These are phyloP conservation scores for Arvicanthis niloticus DNA, from an alignment of 2,113 vertebrate species.

Conservation along the genomic window DNA sequence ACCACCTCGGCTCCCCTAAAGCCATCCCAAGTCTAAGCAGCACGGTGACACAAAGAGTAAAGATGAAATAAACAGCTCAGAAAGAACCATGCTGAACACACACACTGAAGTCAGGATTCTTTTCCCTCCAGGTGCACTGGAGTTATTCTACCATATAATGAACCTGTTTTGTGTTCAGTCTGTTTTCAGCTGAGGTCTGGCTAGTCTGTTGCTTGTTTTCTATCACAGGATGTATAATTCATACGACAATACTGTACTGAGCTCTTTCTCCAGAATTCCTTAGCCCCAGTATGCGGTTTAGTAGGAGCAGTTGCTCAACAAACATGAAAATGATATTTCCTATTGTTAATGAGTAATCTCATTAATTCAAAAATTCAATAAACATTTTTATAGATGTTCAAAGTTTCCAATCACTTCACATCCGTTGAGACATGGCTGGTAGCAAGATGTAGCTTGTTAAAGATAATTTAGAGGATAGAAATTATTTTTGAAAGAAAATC, in stretches of 20 bases:
- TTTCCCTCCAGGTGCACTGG: neutral
- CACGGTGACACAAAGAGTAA: neutral
- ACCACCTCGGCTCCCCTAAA: neutral
- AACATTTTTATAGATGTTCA: constrained; percentile 63
- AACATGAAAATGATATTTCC: constrained; percentile 67
- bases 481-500: constrained; percentile 72
- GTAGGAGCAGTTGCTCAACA: constrained; percentile 70
- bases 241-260: constrained; percentile 24
- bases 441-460: constrained; percentile 58
- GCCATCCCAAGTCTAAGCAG: neutral
- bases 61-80: neutral
- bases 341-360: constrained; percentile 65
- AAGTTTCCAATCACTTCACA: constrained; percentile 72
- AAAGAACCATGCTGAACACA: neutral
- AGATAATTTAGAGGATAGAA: constrained; percentile 10
- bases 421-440: constrained; percentile 61
- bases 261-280: constrained; percentile 62
- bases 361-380: constrained; percentile 77
- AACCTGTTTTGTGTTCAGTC: constrained; percentile 44
- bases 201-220: constrained; percentile 9
- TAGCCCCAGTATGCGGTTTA: constrained; percentile 49
- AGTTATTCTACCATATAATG: constrained; percentile 29
- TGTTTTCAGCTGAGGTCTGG: constrained; percentile 10
- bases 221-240: neutral
- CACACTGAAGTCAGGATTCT: neutral